Conservation (phyloP, 2,888 invertebrate genomes). For the Rhimphoctona megacephalus region DNA sequence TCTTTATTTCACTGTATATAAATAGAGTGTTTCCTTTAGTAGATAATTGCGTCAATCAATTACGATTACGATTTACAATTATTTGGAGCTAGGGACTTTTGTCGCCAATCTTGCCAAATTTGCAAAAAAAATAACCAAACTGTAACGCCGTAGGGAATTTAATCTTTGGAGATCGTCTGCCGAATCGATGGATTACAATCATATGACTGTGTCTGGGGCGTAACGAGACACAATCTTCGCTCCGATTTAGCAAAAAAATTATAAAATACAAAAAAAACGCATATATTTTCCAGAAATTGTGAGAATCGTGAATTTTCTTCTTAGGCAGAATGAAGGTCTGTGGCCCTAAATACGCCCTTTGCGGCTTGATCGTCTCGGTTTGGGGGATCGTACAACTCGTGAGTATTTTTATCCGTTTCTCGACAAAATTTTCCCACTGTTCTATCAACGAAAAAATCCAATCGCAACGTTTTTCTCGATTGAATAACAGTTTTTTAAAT, state of each 20-base stretch:
- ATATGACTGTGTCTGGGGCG: slow-evolving; percentile 70
- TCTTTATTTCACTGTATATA: slow-evolving; percentile 26
- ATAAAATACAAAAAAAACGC: slow-evolving; percentile 36
- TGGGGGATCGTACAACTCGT: slow-evolving; percentile 98
- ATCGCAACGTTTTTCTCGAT: not conserved
- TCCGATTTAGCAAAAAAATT: slow-evolving; percentile 27
- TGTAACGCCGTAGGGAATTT: slow-evolving; percentile 15
- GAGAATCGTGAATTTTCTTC: slow-evolving; percentile 7
- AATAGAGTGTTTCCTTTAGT: slow-evolving; percentile 47
- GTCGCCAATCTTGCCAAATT: not conserved
- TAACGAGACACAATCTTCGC: slow-evolving; percentile 61
- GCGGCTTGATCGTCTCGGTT: slow-evolving; percentile 94
- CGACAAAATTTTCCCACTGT: not conserved
- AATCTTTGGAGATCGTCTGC: slow-evolving; percentile 6
- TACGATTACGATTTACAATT: slow-evolving; percentile 30
- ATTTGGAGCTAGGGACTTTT: slow-evolving; percentile 17
- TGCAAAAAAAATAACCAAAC: slow-evolving; percentile 12
- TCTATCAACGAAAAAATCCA: not conserved
- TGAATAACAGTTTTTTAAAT: not conserved
- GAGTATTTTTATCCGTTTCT: slow-evolving; percentile 83
- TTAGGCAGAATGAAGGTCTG: slow-evolving; percentile 89
- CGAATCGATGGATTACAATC: slow-evolving; percentile 67
- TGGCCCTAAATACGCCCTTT: slow-evolving; percentile 96
- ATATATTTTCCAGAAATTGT: slow-evolving; percentile 71
- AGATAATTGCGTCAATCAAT: slow-evolving; percentile 46